A percentile compares a stretch with the other conserved stretches of the same genome.
Conservation (phyloP, 2,797 vertebrate species). For the Pelodytes ibericus region DNA sequence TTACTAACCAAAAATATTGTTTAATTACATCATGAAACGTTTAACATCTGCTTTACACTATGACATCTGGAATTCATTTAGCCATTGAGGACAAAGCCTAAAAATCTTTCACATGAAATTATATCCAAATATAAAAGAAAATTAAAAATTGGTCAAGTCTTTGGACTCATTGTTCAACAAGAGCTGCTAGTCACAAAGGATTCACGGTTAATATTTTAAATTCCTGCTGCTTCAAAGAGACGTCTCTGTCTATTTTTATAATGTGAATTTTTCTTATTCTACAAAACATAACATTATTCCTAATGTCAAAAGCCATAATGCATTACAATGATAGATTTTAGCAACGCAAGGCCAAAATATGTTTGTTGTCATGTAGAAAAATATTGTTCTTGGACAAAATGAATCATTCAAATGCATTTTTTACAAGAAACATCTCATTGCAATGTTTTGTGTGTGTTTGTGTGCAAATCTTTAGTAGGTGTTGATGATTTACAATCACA, state of each 20-base stretch:
- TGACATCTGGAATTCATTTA: neutral
- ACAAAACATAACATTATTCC: neutral
- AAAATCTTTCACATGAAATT: neutral
- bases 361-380: too few species aligned
- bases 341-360: too few species aligned
- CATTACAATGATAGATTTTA: too few species aligned
- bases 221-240: neutral
- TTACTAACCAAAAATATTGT: too few species aligned
- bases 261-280: neutral
- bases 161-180: neutral
- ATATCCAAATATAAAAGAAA: conserved; percentile 6
- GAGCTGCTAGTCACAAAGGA: neutral
- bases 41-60: neutral
- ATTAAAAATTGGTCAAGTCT: neutral
- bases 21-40: too few species aligned
- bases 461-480: too few species aligned
- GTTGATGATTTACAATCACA: too few species aligned
- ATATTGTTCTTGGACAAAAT: too few species aligned
- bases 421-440: too few species aligned
- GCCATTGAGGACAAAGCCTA: neutral
- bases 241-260: neutral
- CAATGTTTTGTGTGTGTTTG: too few species aligned
- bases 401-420: too few species aligned
- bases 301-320: neutral
- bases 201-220: neutral